These are phyloP conservation scores for Chinchilla lanigera DNA, from an alignment of 2,113 vertebrate genomes.

Conservation along the genomic window DNA sequence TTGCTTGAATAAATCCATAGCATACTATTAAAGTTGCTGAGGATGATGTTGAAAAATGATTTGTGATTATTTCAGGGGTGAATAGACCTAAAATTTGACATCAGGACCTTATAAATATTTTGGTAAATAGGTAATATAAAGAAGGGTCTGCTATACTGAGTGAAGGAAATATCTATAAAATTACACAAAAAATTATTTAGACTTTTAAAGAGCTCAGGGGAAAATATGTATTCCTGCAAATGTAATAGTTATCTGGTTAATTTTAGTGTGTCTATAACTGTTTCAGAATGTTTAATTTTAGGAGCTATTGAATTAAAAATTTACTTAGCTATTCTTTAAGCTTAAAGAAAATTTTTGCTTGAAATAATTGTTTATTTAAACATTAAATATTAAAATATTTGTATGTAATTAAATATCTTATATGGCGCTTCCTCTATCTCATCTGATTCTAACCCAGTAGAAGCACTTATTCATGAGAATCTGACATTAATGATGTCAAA, in stretches of 20 bases:
- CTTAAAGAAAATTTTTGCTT: background rate
- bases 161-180: background rate
- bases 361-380: background rate
- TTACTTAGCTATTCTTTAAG: background rate
- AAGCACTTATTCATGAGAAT: background rate
- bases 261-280: background rate
- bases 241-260: background rate
- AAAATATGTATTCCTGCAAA: background rate
- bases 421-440: background rate
- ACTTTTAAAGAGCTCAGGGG: background rate
- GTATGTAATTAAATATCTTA: background rate
- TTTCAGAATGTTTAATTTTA: background rate
- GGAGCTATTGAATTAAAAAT: background rate
- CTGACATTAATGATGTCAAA: background rate
- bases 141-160: background rate
- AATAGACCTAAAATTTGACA: conserved; percentile 35
- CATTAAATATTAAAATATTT: background rate
- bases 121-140: background rate
- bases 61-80: conserved; percentile 39
- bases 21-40: background rate
- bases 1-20: conserved; percentile 1
- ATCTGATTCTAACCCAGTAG: background rate
- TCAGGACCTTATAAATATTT: conserved; percentile 54
- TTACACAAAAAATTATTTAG: background rate
- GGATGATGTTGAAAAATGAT: background rate